phyloP scores from a whole-genome alignment of 2,888 invertebrate species.

The Chalcis sispes region DNA sequence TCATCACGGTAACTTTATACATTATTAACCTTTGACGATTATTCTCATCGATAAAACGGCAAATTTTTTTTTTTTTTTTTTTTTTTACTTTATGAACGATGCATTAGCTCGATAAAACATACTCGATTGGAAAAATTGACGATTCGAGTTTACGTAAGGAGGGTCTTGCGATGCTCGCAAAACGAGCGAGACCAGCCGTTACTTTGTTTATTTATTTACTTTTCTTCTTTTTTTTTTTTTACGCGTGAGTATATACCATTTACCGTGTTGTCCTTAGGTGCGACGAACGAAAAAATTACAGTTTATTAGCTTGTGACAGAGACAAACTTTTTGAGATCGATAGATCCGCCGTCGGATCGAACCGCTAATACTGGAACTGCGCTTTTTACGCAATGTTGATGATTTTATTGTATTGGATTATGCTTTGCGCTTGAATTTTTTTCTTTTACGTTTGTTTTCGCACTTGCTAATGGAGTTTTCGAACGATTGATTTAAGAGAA shows the following conservation, averaged over 20 bases:
- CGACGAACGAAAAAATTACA: slow-evolving; percentile 20
- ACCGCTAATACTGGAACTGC: slow-evolving; percentile 21
- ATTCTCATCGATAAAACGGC: background rate
- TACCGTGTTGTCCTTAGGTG: no score
- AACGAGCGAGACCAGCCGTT: background rate
- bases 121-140: background rate
- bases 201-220: no score
- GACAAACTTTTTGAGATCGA: slow-evolving; percentile 19
- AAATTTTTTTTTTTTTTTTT: background rate
- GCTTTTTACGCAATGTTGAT: background rate
- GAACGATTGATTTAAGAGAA: no score
- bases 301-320: slow-evolving; percentile 45
- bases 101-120: background rate
- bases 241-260: background rate
- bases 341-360: slow-evolving; percentile 45
- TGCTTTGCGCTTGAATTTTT: no score
- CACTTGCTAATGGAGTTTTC: no score
- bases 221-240: no score
- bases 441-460: no score
- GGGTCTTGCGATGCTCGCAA: no score
- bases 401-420: no score
- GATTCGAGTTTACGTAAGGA: background rate
- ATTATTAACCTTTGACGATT: background rate
- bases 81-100: background rate
- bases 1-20: no score